Percentiles rank a stretch among this genome's conserved stretches.
phyloP scores from a whole-genome alignment of 2,797 vertebrate species.

The Chanos chanos region DNA sequence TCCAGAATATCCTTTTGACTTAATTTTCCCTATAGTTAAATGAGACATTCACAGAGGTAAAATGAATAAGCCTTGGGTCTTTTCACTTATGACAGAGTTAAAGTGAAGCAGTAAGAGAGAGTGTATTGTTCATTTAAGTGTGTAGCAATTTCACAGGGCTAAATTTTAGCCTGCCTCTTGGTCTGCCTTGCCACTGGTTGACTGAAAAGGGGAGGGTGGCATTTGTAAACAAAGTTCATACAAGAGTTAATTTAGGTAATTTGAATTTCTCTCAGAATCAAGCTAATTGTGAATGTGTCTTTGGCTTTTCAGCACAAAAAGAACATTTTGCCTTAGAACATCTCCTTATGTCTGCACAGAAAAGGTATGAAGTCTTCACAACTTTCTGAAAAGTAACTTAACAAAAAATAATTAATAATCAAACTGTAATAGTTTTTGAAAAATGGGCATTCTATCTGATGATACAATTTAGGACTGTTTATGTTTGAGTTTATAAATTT shows the following conservation, averaged over 20 bases:
- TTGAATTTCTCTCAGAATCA: not conserved
- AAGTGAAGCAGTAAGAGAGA: not conserved
- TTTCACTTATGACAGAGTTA: too few species aligned
- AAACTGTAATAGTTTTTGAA: too few species aligned
- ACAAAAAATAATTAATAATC: not conserved
- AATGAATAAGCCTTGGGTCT: too few species aligned
- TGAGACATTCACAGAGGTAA: too few species aligned
- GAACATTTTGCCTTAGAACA: constrained; percentile 76
- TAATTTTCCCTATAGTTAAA: too few species aligned
- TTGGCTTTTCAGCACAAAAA: constrained; percentile 79
- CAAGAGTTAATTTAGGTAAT: too few species aligned
- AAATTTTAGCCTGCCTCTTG: constrained; percentile 6
- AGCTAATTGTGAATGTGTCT: constrained; percentile 6
- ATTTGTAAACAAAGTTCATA: too few species aligned
- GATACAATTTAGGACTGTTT: too few species aligned
- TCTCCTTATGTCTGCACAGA: constrained; percentile 76
- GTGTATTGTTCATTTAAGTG: constrained; percentile 33
- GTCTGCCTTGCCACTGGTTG: not conserved
- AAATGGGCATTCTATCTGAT: too few species aligned
- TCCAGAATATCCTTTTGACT: too few species aligned
- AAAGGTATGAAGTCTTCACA: constrained; percentile 70
- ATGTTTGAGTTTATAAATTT: too few species aligned
- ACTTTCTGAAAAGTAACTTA: not conserved
- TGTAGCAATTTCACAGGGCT: constrained; percentile 41
- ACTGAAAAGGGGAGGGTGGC: too few species aligned